Conservation (phyloP, 2,888 invertebrate species). For the Lithosia quadra region DNA sequence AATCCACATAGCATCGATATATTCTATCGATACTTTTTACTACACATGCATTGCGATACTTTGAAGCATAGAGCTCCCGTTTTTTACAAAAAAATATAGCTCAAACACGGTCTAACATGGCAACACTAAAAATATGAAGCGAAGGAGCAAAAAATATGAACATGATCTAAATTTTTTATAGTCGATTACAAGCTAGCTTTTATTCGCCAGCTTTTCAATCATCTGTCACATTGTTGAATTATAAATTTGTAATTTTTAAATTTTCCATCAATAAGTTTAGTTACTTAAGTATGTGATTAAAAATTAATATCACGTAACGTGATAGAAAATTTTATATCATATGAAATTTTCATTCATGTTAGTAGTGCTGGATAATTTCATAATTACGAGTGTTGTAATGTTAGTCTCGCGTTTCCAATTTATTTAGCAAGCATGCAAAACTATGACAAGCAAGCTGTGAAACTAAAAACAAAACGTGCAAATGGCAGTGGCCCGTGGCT, state of each 20-base stretch:
- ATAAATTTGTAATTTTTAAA: neutral
- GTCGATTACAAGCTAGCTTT: no score
- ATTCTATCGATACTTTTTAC: constrained; percentile 9
- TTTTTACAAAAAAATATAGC: neutral
- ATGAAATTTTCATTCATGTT: neutral
- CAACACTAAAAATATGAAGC: neutral
- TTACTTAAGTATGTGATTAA: no score
- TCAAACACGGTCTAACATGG: neutral
- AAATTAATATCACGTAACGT: neutral
- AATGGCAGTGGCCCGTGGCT: constrained; percentile 36
- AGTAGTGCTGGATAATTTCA: neutral
- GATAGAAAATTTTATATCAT: neutral
- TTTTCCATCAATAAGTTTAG: neutral
- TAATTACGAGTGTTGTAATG: neutral
- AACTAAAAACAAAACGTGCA: constrained; percentile 26
- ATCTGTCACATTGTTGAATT: neutral
- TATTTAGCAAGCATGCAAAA: constrained; percentile 30
- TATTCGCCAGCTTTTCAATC: neutral
- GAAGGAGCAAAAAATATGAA: neutral
- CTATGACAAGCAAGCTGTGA: constrained; percentile 7
- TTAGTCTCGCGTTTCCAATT: neutral
- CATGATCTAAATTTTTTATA: neutral
- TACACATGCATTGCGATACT: constrained; percentile 38
- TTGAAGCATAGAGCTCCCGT: neutral
- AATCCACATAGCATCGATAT: constrained; percentile 38